Percentiles rank a stretch among this genome's conserved stretches.
Conservation (phyloP, 2,113 vertebrate genomes). For the Hemibagrus wyckioides region DNA sequence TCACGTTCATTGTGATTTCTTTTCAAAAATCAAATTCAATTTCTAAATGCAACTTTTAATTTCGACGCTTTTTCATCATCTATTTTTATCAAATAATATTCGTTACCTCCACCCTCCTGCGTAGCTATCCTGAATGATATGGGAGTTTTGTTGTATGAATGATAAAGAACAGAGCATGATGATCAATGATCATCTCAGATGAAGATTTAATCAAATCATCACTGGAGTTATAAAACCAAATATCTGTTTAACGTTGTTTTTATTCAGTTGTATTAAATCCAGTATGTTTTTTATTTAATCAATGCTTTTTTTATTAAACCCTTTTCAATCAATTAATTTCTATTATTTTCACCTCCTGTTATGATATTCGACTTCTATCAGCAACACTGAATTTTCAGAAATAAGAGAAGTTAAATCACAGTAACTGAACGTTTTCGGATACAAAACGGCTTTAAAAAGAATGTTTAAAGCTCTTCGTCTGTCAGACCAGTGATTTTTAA, state of each 20-base stretch:
- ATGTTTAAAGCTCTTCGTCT: constrained; percentile 6
- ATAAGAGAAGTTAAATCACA: neutral
- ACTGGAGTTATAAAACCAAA: neutral
- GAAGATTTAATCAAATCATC: neutral
- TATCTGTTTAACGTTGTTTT: neutral
- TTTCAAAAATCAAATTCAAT: neutral
- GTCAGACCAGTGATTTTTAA: neutral
- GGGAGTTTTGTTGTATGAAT: neutral
- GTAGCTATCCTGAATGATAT: neutral
- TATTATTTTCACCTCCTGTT: neutral
- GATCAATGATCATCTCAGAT: neutral
- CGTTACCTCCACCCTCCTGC: neutral
- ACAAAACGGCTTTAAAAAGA: neutral
- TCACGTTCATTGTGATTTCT: neutral
- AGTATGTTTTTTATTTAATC: neutral
- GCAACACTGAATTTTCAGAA: neutral
- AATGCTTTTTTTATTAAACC: neutral
- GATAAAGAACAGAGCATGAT: neutral
- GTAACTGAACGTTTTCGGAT: neutral
- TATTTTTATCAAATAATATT: neutral
- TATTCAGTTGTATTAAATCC: neutral
- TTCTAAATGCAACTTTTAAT: neutral
- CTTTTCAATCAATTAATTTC: neutral
- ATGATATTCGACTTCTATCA: neutral
- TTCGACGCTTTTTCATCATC: neutral